These are phyloP conservation scores for Amblyjoppa proteus DNA, from an alignment of 2,888 invertebrate species.

Conservation along the genomic window DNA sequence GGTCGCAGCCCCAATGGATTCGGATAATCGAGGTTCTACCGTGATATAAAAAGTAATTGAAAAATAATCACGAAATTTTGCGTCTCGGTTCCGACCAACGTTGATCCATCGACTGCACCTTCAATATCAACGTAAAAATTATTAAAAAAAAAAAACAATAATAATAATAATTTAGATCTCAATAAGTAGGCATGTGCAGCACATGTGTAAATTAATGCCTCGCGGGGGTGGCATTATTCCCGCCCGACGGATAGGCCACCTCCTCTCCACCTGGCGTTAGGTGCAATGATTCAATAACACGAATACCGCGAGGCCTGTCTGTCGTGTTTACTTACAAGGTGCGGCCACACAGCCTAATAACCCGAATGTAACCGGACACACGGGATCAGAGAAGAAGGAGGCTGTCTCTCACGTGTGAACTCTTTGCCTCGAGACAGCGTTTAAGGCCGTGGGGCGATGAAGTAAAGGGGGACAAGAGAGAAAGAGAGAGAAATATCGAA, in stretches of 20 bases:
- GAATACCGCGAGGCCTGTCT: slow-evolving; percentile 50
- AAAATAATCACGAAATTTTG: no score
- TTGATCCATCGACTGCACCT: no score
- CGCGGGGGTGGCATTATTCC: slow-evolving; percentile 43
- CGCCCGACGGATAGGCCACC: slow-evolving; percentile 5
- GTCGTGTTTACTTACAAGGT: slow-evolving; percentile 72
- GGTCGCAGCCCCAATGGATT: no score
- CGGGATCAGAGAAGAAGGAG: slow-evolving; percentile 61
- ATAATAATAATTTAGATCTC: not conserved
- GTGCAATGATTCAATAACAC: slow-evolving; percentile 63
- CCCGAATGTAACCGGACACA: slow-evolving; percentile 79
- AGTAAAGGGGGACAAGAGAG: not conserved
- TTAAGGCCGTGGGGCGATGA: slow-evolving; percentile 24
- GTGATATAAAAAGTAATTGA: no score
- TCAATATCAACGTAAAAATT: no score
- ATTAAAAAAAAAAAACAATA: not conserved
- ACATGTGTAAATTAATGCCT: not conserved
- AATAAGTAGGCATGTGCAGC: not conserved
- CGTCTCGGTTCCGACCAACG: no score
- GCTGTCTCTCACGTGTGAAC: slow-evolving; percentile 53
- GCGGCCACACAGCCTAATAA: slow-evolving; percentile 77
- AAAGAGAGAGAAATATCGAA: not conserved
- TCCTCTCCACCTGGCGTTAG: slow-evolving; percentile 43
- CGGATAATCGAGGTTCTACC: no score
- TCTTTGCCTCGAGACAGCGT: slow-evolving; percentile 28